Evolutionary conservation across 2,113 vertebrate species (phyloP).

Genomic region (Epinephelus moara): DNA sequence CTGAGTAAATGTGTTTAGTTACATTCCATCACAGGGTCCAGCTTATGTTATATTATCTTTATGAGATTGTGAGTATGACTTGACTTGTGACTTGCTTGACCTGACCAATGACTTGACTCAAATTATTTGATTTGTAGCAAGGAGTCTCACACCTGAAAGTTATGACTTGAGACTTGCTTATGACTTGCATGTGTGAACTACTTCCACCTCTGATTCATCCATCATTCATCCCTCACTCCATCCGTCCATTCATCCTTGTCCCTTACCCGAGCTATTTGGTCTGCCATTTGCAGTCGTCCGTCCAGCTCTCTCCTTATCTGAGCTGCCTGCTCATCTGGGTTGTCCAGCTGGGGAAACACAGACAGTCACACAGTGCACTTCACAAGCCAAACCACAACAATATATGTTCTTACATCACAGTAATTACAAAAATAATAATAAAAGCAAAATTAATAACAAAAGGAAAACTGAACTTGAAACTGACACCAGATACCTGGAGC

Average conservation of each 20-base stretch:
- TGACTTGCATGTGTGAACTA: too few species aligned
- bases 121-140: too few species aligned
- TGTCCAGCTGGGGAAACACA: slow-evolving; percentile 91
- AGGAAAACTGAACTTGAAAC: not conserved
- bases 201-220: too few species aligned
- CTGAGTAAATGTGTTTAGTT: too few species aligned
- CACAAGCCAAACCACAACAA: not conserved
- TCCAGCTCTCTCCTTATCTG: slow-evolving; percentile 98
- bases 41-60: too few species aligned
- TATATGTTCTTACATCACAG: not conserved
- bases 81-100: too few species aligned
- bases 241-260: not conserved
- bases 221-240: not conserved
- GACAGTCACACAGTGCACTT: not conserved
- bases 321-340: slow-evolving; percentile 97
- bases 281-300: slow-evolving; percentile 98
- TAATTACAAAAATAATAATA: not conserved
- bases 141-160: too few species aligned
- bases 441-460: not conserved
- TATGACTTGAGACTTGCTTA: too few species aligned
- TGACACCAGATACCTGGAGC: too few species aligned
- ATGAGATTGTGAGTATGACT: too few species aligned
- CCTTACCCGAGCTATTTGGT: slow-evolving; percentile 96
- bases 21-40: too few species aligned
- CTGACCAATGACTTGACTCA: too few species aligned